Base-by-base conservation (phyloP, 2,113 vertebrate genomes). In the Speoplatyrhinus poulsoni region DNA sequence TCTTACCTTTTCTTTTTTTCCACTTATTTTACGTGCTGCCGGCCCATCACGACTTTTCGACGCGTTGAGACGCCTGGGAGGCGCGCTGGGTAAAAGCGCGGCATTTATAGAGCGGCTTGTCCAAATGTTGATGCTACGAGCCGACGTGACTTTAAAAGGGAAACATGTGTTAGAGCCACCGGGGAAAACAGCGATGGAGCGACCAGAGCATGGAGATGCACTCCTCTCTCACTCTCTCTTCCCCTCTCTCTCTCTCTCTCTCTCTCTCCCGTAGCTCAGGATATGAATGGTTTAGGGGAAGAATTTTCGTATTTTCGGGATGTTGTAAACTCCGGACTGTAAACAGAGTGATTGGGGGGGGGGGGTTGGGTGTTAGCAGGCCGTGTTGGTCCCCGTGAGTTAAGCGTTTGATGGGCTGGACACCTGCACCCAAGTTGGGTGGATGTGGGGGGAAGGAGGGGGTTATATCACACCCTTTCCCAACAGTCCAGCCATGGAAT, bases 51-150 rank as follows among this genome's bases (percentile, higher is more conserved):
- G 26, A 57, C 15, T 64, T 54, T 46, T 11, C 49, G 11, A 16
- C 11, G 46, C 32, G 17, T 58, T 72, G 26, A 26, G 26, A 26
- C 26, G 26, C 26, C 26, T 26, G 26, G 26, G 26, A 26, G 26
- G 26, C 26, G 26, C 1, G 26, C 26, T 26, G 1, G 26, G 26
- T 26, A 26, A 26, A 26, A 26, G 19, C 26, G 50, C 67, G 81
- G 69, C 66, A 70, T 64, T 72, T 68, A 67, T 70, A 75, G 74
- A 79, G 72, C 64, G 0, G 69, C 75, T 80, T 88, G 89, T 90
- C 87, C 72, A 61, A 73, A 77, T 91, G 88, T 90, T 90, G 90
- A 91, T 62, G 86, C 84, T 87, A 72, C 54, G 59, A 32, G 73
- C 26, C n/a, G 9, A 50, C 79, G 66, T 69, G 84, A 67, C 82